Base-by-base conservation (phyloP, 2,113 vertebrate species). In the Tauraco erythrolophus region DNA sequence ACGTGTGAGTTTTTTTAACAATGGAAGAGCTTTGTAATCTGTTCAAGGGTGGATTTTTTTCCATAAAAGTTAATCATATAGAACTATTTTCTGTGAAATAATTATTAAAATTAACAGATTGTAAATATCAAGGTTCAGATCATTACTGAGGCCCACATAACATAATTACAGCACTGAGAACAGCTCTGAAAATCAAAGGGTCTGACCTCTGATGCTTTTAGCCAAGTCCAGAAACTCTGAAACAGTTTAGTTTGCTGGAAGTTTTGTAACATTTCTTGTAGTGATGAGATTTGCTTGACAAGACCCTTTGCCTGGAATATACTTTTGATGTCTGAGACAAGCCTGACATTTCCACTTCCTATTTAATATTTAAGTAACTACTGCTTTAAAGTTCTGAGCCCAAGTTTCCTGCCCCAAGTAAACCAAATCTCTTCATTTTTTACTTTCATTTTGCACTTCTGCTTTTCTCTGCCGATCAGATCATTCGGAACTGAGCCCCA, bases 381-480 rank as follows among this genome's bases (percentile, higher is more conserved):
- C 61, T 78, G 46, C 76, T 96, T 95, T 85, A 81, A 95, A 84
- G 31, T 69, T 92, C 91, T 72, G 65, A 84, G 53, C 37, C 41
- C 22, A 75, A 56, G 51, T 76, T 94, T 91, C 45, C 80, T 87
- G 69, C 60, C 75, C 66, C 37, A 65, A 93, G 39, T 70, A 88
- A 95, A 95, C 48, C 86, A 95, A 57, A 71, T 54, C 65, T 56
- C 46, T 84, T 92, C 16, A 60, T 46, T 90, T 95, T 89, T 76
- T 80, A 74, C 70, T 97, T 97, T 97, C 77, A 39, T 94, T 97
- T 97, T 93, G 89, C 48, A 83, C 61, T 96, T 97, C 82, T 89
- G 79, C 56, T 92, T 96, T 83, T 85, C 51, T 80, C 30, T 94
- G 58, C 66, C 14, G 4, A 35, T 70, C 58, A 91, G 37, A 89